phyloP scores from a whole-genome alignment of 2,113 vertebrate species.

The Thryonomys swinderianus region DNA sequence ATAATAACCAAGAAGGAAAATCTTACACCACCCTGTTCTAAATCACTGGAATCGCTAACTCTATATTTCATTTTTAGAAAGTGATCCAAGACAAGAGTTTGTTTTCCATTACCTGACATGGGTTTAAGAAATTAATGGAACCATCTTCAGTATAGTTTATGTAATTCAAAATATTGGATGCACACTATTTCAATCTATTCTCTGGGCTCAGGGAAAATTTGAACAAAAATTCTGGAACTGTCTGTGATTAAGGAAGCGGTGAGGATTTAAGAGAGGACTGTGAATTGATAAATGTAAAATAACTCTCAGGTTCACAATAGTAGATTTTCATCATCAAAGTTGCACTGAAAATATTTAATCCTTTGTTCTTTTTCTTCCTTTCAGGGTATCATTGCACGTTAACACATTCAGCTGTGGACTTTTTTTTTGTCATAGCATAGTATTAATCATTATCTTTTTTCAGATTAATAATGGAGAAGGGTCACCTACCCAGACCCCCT shows the following conservation, averaged over 20 bases:
- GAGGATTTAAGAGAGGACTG: slow-evolving; percentile 45
- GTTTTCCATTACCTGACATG: slow-evolving; percentile 59
- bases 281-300: slow-evolving; percentile 4
- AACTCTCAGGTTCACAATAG: background rate
- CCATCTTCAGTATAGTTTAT: slow-evolving; percentile 13
- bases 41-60: slow-evolving; percentile 38
- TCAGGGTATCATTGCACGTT: background rate
- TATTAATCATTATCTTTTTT: background rate
- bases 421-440: background rate
- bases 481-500: background rate
- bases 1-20: slow-evolving; percentile 35
- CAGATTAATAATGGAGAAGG: background rate
- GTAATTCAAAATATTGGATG: slow-evolving; percentile 50
- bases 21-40: background rate
- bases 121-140: slow-evolving; percentile 42
- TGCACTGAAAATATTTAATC: slow-evolving; percentile 19
- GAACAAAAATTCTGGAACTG: slow-evolving; percentile 29
- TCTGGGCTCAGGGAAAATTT: slow-evolving; percentile 21
- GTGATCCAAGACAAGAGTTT: background rate
- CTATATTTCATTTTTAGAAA: slow-evolving; percentile 50
- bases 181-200: background rate
- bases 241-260: slow-evolving; percentile 37
- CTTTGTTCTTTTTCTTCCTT: background rate
- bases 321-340: slow-evolving; percentile 19
- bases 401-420: background rate